These are phyloP conservation scores for Cygnus buccinator DNA, from an alignment of 2,113 vertebrate genomes.

Conservation along the genomic window DNA sequence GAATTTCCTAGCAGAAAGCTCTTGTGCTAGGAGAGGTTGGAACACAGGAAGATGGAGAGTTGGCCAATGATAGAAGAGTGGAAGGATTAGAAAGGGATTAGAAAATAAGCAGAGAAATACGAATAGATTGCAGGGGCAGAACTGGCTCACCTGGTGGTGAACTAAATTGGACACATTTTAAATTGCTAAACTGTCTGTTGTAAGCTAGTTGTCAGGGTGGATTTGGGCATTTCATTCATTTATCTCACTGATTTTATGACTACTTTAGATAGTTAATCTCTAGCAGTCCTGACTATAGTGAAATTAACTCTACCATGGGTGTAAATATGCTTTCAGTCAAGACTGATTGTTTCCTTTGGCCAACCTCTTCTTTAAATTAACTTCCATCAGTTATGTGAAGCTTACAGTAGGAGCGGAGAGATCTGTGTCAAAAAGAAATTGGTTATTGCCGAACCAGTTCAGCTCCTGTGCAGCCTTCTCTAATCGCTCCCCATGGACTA, in stretches of 20 bases:
- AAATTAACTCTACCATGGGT: background rate
- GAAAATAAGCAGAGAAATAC: background rate
- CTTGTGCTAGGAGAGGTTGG: background rate
- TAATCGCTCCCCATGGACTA: background rate
- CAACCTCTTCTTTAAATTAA: background rate
- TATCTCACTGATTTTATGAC: background rate
- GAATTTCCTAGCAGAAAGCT: background rate
- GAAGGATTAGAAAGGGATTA: background rate
- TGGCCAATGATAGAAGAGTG: background rate
- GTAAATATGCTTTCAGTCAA: background rate
- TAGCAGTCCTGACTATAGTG: background rate
- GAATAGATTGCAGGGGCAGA: background rate
- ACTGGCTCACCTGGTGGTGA: background rate
- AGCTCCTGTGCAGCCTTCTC: background rate
- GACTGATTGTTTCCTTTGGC: background rate
- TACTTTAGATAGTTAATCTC: background rate
- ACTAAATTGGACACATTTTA: background rate
- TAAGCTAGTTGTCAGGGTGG: background rate
- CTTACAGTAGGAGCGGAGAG: background rate
- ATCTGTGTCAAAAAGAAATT: background rate
- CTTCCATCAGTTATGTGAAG: background rate
- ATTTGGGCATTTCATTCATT: background rate
- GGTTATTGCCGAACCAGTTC: background rate
- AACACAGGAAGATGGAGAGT: background rate
- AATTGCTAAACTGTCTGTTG: background rate